These are phyloP conservation scores for Amphilophus citrinellus DNA, from an alignment of 2,113 vertebrate genomes.

Conservation along the genomic window DNA sequence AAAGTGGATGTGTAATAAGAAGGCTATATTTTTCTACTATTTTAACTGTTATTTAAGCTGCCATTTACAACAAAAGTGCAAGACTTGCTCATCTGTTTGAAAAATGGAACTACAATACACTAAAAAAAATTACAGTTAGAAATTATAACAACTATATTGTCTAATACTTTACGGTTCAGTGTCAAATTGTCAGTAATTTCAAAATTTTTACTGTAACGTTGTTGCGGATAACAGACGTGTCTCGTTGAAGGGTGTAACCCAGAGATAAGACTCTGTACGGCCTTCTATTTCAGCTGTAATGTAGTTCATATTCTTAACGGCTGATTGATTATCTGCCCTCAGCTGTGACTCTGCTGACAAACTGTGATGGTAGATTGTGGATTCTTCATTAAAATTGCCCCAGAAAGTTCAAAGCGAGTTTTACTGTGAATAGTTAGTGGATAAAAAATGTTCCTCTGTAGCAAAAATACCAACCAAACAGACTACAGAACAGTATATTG, in stretches of 20 bases:
- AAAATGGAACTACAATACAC: fast-evolving
- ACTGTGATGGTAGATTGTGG: background rate
- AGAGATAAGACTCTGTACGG: slow-evolving; percentile 67
- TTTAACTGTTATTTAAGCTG: background rate
- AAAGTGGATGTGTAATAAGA: background rate
- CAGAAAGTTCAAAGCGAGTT: background rate
- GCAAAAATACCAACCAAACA: background rate
- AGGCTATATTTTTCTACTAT: background rate
- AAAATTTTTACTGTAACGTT: background rate
- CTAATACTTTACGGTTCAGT: background rate
- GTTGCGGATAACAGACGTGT: slow-evolving; percentile 13
- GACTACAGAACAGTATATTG: background rate
- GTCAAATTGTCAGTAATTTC: background rate
- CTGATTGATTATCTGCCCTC: slow-evolving; percentile 52
- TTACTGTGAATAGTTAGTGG: background rate
- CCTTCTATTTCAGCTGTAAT: slow-evolving; percentile 39
- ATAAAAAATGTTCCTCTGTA: background rate
- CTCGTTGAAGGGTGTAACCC: slow-evolving; percentile 66
- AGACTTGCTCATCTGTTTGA: background rate
- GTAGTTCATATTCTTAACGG: slow-evolving; percentile 34
- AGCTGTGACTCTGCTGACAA: background rate
- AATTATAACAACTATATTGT: background rate
- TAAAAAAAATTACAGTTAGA: background rate
- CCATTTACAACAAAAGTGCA: background rate
- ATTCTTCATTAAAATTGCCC: background rate